Percentiles rank a stretch among this genome's conserved stretches.
Evolutionary conservation across 1,140 invertebrate genomes (phyloP).

Genomic region (Lamellibrachia luymesi): DNA sequence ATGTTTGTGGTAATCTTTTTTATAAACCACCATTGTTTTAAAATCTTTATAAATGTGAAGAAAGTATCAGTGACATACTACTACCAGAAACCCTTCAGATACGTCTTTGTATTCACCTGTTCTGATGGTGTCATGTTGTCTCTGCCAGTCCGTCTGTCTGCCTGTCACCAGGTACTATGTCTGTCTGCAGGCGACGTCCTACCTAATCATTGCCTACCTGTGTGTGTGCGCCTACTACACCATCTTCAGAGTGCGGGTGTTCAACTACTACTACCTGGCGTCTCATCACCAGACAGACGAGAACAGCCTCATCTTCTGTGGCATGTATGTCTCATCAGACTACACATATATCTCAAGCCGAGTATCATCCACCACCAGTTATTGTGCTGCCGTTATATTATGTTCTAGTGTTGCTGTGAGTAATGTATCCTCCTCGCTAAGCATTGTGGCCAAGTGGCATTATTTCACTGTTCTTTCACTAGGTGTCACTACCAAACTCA

Average conservation of each 20-base stretch:
- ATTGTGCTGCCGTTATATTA: neutral
- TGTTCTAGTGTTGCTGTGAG: no score
- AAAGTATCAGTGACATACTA: no score
- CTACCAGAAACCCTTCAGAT: no score
- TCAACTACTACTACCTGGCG: constrained; percentile 96
- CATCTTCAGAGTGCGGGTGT: constrained; percentile 89
- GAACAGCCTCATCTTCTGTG: constrained; percentile 97
- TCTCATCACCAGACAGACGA: constrained; percentile 98
- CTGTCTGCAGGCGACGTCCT: constrained; percentile 72
- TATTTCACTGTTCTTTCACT: neutral
- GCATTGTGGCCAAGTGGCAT: neutral
- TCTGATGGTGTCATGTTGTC: no score
- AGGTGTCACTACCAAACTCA: no score
- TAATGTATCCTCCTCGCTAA: no score
- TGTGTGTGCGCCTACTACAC: constrained; percentile 98
- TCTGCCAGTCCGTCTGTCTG: no score
- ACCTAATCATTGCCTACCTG: constrained; percentile 86
- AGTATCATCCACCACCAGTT: neutral
- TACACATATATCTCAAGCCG: no score
- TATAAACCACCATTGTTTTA: no score
- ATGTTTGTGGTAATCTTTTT: no score
- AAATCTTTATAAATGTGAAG: no score
- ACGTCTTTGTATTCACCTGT: no score
- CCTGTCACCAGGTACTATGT: neutral
- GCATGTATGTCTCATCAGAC: constrained; percentile 65